Evolutionary conservation across 2,888 invertebrate species (phyloP).

Genomic region (Elmis aenea): DNA sequence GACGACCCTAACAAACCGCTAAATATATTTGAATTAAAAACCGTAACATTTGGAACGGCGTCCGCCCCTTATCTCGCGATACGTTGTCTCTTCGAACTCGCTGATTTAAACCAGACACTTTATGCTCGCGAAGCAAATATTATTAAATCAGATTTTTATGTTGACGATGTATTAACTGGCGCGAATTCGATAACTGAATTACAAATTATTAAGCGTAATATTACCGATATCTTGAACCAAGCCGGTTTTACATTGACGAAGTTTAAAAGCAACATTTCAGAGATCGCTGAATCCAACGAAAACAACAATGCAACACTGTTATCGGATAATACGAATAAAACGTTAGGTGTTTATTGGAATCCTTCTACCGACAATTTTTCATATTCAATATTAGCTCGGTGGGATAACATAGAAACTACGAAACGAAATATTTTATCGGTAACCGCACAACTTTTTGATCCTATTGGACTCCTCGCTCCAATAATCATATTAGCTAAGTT

Average conservation of each 20-base stretch:
- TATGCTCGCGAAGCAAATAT: not conserved
- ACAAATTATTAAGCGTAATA: not conserved
- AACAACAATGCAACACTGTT: not conserved
- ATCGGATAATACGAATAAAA: slow-evolving; percentile 1
- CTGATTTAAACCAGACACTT: not conserved
- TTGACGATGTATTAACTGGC: slow-evolving; percentile 3
- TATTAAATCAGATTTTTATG: slow-evolving; percentile 4
- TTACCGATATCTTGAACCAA: not conserved
- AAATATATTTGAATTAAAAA: slow-evolving; percentile 4
- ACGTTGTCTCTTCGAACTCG: slow-evolving; percentile 1
- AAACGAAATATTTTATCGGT: slow-evolving; percentile 13
- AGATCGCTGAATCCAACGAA: not conserved
- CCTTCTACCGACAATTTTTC: no score
- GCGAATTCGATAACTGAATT: no score
- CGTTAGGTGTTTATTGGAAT: slow-evolving; percentile 9
- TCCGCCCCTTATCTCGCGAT: slow-evolving; percentile 5
- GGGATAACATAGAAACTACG: not conserved
- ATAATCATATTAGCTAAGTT: slow-evolving; percentile 8
- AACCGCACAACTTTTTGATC: slow-evolving; percentile 11
- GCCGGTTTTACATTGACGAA: not conserved
- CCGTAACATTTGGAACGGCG: slow-evolving; percentile 6
- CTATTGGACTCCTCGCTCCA: slow-evolving; percentile 11
- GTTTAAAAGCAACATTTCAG: not conserved
- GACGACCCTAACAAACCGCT: slow-evolving; percentile 5
- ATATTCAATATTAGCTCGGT: no score